phyloP scores from a whole-genome alignment of 2,113 vertebrate species.

The Argyrosomus japonicus region DNA sequence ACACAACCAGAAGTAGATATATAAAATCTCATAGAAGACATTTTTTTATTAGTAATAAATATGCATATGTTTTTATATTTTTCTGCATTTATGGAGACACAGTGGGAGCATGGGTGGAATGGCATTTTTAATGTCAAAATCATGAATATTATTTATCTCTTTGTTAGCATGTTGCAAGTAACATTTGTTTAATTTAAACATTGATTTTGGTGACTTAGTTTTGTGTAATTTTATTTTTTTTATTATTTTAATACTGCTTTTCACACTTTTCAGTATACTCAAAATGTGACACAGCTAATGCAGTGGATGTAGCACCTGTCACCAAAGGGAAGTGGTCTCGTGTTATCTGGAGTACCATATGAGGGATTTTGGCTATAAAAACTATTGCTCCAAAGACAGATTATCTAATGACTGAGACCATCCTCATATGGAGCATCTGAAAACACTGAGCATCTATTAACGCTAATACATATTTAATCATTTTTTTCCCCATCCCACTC shows the following conservation, averaged over 20 bases:
- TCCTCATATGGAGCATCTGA: conserved; percentile 30
- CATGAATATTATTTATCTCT: background rate
- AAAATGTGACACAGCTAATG: background rate
- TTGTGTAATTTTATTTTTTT: background rate
- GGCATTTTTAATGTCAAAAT: background rate
- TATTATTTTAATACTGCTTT: background rate
- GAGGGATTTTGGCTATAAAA: conserved; percentile 20
- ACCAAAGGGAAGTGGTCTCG: background rate
- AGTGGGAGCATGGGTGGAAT: background rate
- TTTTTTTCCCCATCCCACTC: conserved; percentile 10
- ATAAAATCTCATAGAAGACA: no score
- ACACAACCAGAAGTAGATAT: no score
- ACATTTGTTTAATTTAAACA: background rate
- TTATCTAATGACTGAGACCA: conserved; percentile 31
- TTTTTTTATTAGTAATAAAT: no score
- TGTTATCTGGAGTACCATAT: conserved; percentile 11
- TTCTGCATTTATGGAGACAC: background rate
- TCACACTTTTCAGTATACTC: background rate
- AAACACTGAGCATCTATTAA: conserved; percentile 45
- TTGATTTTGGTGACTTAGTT: background rate
- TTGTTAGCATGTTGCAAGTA: background rate
- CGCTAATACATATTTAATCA: conserved; percentile 43
- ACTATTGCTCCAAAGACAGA: conserved; percentile 31
- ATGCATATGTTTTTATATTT: background rate
- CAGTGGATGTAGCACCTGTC: conserved; percentile 1